Percentiles rank a stretch among this genome's conserved stretches.
phyloP scores from a whole-genome alignment of 2,113 vertebrate genomes.

The Upupa epops region DNA sequence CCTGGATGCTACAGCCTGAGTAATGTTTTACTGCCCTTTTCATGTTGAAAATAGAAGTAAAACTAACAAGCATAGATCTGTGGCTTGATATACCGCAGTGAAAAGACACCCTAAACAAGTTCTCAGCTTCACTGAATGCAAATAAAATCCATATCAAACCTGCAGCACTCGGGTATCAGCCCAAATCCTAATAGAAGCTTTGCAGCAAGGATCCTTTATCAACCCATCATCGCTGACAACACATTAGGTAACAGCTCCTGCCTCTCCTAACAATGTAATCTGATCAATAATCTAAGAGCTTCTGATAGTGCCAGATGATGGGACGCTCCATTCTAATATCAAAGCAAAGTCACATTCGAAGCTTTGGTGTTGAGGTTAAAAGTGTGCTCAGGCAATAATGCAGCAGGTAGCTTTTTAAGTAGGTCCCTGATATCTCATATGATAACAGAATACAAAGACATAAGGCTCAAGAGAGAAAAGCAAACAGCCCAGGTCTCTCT shows the following conservation, averaged over 20 bases:
- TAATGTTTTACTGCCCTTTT: not conserved
- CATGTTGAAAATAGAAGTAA: slow-evolving; percentile 39
- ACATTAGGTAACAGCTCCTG: not conserved
- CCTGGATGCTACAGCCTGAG: not conserved
- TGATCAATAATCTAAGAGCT: not conserved
- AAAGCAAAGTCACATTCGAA: not conserved
- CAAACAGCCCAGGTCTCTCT: not conserved
- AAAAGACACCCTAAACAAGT: not conserved
- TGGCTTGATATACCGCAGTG: not conserved
- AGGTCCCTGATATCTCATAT: not conserved
- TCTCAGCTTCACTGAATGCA: not conserved
- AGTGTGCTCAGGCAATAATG: not conserved
- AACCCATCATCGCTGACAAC: not conserved
- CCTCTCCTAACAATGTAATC: not conserved
- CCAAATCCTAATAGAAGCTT: not conserved
- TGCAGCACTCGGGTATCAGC: not conserved
- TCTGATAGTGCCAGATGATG: not conserved
- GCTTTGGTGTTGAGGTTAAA: not conserved
- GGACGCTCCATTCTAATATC: not conserved
- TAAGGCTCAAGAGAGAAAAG: not conserved
- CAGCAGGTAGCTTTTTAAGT: not conserved
- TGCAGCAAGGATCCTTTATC: not conserved
- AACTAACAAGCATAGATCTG: slow-evolving; percentile 27
- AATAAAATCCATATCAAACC: not conserved
- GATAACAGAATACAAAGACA: not conserved